Conservation (phyloP, 2,113 vertebrate species). For the Barnardius zonarius region DNA sequence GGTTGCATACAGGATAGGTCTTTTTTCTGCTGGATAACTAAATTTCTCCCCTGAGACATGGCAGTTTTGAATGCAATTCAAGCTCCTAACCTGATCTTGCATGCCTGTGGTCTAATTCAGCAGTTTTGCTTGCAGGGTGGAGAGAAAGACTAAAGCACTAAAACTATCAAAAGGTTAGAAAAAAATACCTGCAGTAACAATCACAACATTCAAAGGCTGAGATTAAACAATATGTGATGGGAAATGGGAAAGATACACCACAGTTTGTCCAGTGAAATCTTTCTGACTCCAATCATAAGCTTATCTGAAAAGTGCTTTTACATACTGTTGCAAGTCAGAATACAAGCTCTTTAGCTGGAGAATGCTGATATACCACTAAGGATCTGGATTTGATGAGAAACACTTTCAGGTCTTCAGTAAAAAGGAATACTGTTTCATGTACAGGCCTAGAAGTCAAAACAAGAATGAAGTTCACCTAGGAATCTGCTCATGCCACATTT, state of each 20-base stretch:
- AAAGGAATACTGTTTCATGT: background rate
- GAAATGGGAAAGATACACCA: background rate
- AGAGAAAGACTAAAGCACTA: background rate
- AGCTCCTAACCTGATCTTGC: constrained; percentile 2
- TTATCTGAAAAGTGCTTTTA: background rate
- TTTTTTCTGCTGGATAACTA: background rate
- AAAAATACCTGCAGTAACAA: background rate
- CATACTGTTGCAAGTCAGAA: background rate
- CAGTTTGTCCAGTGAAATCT: background rate
- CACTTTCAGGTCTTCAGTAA: background rate
- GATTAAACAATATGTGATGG: background rate
- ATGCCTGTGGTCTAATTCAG: constrained; percentile 18
- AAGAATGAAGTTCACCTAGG: background rate
- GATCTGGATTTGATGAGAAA: background rate
- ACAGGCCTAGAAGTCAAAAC: background rate
- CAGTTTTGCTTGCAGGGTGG: background rate
- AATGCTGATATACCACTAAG: background rate
- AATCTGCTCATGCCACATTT: background rate
- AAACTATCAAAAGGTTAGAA: background rate
- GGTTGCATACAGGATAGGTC: background rate
- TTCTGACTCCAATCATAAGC: background rate
- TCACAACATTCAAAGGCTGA: background rate
- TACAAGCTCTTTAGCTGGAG: background rate
- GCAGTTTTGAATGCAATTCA: background rate
- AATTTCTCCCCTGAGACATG: background rate